Evolutionary conservation across 1,140 invertebrate genomes (phyloP), one percentile per base, ranked within the genome.

Genomic region (Scaptomyza hsui): DNA sequence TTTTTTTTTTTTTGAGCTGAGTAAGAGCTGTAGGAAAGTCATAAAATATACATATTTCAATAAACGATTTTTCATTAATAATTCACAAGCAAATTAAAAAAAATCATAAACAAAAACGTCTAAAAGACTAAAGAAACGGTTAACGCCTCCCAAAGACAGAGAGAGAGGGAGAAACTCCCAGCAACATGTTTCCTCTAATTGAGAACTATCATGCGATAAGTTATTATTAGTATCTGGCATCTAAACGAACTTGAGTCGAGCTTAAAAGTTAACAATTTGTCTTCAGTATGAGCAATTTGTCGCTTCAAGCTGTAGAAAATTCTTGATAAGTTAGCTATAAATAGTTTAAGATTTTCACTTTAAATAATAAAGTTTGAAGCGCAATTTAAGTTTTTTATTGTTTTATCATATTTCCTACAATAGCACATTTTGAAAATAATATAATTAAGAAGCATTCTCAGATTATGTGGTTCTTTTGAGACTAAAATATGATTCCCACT

Each of bases 1-100:
- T 67, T 45, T 67, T 57, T 56, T 64, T 41, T 51, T 67, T 62
- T 63, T 65, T 32, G 68, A 42, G 56, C 45, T 51, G 68, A 72
- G 63, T 64, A 81, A 72, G 72, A 68, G 72, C 45, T 60, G 68
- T 74, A 82, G 73, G 68, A 82, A 83, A 83, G 80, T 72, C 79
- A 83, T 83, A 82, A 80, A 85, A 79, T 62, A 67, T 76, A 80
- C 72, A 85, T 86, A 86, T 85, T 86, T 80, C 72, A 80, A 85
- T 85, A 85, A 85, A 57, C 67, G 56, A 80, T 63, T 80, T 83
- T 85, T 79, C 77, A 85, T 86, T 79, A 85, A 85, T 85, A 85
- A 85, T 85, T 85, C 80, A 83, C 80, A 68, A 73, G 76, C 55
- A 85, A 76, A 85, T 83, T 64, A 45, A 32, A 39, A 64, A 60